phyloP scores from a whole-genome alignment of 2,797 vertebrate genomes.

The Myotis vivesi region DNA sequence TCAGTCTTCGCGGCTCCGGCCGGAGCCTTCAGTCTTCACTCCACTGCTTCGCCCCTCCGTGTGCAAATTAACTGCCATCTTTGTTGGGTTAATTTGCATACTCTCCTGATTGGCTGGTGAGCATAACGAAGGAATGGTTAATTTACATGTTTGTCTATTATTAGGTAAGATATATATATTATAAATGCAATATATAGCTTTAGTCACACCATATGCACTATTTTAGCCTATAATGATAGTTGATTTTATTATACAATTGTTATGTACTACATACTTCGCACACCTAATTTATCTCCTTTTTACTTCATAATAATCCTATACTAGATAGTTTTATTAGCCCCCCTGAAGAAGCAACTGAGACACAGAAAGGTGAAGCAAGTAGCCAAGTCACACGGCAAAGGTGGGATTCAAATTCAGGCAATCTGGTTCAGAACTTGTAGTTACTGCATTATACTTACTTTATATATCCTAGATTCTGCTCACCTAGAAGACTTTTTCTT shows the following conservation, averaged over 20 bases:
- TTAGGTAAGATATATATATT: no score
- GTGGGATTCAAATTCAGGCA: not conserved
- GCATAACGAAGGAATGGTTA: no score
- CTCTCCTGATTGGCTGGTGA: no score
- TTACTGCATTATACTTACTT: not conserved
- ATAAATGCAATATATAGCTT: not conserved
- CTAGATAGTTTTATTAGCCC: not conserved
- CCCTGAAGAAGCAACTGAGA: not conserved
- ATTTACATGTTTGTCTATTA: no score
- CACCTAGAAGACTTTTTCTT: not conserved
- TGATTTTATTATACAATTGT: not conserved
- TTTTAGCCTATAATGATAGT: not conserved
- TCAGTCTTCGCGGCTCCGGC: no score
- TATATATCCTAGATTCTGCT: not conserved
- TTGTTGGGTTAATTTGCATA: no score
- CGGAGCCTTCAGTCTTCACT: no score
- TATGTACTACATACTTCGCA: not conserved
- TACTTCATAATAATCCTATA: not conserved
- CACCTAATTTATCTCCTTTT: not conserved
- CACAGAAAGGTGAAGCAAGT: not conserved
- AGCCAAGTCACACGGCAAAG: not conserved
- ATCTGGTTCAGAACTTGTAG: not conserved
- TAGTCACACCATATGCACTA: accelerated
- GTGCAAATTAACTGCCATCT: no score
- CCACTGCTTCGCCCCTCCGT: accelerated